A percentile compares a stretch with the other conserved stretches of the same genome.
phyloP scores from a whole-genome alignment of 2,797 vertebrate genomes.

The Syngnathus acus region DNA sequence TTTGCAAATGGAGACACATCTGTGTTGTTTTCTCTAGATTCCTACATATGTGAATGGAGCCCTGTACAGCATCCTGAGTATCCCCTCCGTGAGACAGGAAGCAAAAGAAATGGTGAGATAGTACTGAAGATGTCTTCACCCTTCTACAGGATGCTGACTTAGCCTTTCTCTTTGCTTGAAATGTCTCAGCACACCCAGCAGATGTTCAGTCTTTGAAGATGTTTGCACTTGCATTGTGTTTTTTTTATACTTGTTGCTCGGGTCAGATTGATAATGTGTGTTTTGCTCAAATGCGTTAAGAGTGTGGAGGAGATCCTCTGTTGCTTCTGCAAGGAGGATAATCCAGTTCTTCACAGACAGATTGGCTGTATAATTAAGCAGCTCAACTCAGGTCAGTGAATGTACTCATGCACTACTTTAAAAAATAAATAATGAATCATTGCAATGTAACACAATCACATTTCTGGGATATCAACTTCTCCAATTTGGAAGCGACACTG shows the following conservation, averaged over 20 bases:
- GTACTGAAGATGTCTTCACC: constrained; percentile 58
- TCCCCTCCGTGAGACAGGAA: constrained; percentile 83
- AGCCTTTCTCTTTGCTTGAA: constrained; percentile 20
- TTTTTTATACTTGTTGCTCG: neutral
- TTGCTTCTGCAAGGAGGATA: constrained; percentile 88
- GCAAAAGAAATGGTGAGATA: constrained; percentile 90
- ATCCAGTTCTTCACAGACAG: constrained; percentile 81
- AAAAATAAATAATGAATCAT: neutral
- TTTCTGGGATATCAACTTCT: neutral
- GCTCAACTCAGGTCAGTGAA: constrained; percentile 81
- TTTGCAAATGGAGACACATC: neutral
- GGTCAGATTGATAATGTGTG: neutral
- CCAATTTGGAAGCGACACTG: neutral
- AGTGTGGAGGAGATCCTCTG: constrained; percentile 89
- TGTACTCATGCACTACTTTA: neutral
- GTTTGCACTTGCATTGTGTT: neutral
- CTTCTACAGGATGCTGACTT: constrained; percentile 25
- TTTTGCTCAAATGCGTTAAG: constrained; percentile 48
- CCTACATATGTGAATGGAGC: constrained; percentile 89
- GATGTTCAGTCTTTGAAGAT: constrained; percentile 7
- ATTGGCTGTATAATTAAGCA: constrained; percentile 91
- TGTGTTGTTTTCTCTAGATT: constrained; percentile 66
- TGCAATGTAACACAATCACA: neutral
- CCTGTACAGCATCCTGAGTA: constrained; percentile 86
- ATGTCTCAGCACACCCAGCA: constrained; percentile 15